phyloP scores from a whole-genome alignment of 2,888 invertebrate species.

The Koerneria pararmatus region DNA sequence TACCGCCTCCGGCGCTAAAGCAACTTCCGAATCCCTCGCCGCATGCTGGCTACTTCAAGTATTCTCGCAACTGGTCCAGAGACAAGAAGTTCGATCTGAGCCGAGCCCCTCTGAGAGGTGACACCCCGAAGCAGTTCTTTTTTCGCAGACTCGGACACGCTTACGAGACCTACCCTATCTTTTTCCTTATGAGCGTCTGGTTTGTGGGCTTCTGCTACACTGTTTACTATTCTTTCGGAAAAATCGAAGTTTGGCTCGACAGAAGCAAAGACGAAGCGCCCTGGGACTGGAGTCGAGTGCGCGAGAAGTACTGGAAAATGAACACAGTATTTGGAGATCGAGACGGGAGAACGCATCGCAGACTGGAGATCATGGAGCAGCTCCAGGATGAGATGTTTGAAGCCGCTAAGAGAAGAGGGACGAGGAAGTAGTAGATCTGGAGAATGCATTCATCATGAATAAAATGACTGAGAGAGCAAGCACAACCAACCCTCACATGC shows the following conservation, averaged over 20 bases:
- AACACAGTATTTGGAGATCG: constrained; percentile 29
- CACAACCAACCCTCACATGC: no score
- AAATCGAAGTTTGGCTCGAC: constrained; percentile 43
- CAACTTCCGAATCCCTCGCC: no score
- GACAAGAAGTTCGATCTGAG: constrained; percentile 28
- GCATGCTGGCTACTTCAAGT: constrained; percentile 33
- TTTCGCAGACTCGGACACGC: constrained; percentile 35
- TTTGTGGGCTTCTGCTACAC: constrained; percentile 28
- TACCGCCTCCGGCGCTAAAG: no score
- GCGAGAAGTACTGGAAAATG: constrained; percentile 36
- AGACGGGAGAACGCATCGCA: constrained; percentile 35
- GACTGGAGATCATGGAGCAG: constrained; percentile 37
- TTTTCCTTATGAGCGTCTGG: constrained; percentile 31
- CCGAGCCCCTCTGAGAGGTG: constrained; percentile 33
- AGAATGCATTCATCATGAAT: no score
- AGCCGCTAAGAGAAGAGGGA: constrained; percentile 37
- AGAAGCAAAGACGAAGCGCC: constrained; percentile 37
- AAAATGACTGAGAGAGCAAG: no score
- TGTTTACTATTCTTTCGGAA: constrained; percentile 32
- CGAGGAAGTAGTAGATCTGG: no score
- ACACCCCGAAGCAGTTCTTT: constrained; percentile 36
- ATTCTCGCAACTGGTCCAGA: constrained; percentile 35
- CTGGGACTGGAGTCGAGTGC: constrained; percentile 39
- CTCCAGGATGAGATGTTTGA: constrained; percentile 46
- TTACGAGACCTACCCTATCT: constrained; percentile 39